Percentiles rank a stretch among this genome's conserved stretches.
phyloP scores from a whole-genome alignment of 2,888 invertebrate species.

The Dendrolimus houi region DNA sequence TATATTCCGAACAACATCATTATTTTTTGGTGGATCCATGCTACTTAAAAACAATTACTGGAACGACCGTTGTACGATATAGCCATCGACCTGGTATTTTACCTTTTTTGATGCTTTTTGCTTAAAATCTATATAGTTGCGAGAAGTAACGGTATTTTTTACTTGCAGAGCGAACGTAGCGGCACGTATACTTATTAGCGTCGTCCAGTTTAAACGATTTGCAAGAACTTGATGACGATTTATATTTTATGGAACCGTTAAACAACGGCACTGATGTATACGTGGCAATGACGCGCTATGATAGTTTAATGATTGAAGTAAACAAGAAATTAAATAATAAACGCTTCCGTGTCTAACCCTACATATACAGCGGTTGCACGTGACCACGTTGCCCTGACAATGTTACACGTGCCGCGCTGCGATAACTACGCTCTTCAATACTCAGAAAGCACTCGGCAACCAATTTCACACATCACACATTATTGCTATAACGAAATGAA shows the following conservation, averaged over 20 bases:
- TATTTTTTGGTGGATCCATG: slow-evolving; percentile 24
- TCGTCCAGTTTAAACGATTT: slow-evolving; percentile 40
- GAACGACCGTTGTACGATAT: slow-evolving; percentile 65
- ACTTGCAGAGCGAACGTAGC: slow-evolving; percentile 34
- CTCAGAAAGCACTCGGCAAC: slow-evolving; percentile 33
- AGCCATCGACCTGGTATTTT: slow-evolving; percentile 52
- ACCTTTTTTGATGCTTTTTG: slow-evolving; percentile 66
- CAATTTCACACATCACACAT: slow-evolving; percentile 24
- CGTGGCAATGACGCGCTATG: slow-evolving; percentile 10
- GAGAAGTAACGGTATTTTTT: slow-evolving; percentile 59
- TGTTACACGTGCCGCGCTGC: slow-evolving; percentile 29
- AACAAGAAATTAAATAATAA: slow-evolving; percentile 14
- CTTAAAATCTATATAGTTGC: slow-evolving; percentile 65
- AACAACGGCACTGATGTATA: slow-evolving; percentile 28
- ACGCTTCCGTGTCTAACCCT: slow-evolving; percentile 23
- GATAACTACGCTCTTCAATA: slow-evolving; percentile 36
- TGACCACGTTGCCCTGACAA: slow-evolving; percentile 17
- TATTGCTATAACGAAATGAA: background rate
- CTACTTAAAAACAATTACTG: slow-evolving; percentile 41
- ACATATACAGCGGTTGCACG: slow-evolving; percentile 25
- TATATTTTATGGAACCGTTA: slow-evolving; percentile 30
- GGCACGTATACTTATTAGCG: slow-evolving; percentile 58
- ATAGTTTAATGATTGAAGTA: slow-evolving; percentile 9
- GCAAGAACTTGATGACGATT: slow-evolving; percentile 23
- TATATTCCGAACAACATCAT: background rate